A percentile compares a stretch with the other conserved stretches of the same genome.
phyloP scores from a whole-genome alignment of 1,140 invertebrate species.

The Telenomus remus region DNA sequence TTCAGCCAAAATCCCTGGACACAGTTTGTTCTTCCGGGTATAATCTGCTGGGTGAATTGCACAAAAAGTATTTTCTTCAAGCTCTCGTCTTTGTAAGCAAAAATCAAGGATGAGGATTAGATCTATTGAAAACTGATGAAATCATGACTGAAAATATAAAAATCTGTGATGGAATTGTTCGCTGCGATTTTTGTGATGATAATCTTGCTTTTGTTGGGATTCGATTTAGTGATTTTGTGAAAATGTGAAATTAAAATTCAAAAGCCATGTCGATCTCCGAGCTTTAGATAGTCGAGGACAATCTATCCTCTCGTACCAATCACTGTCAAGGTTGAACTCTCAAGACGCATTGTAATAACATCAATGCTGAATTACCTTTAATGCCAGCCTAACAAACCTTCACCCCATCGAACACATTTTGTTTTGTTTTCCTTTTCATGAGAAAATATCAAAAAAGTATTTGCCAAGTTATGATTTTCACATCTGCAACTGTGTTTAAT shows the following conservation, averaged over 20 bases:
- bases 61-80: conserved; percentile 1
- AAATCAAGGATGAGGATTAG: conserved; percentile 2
- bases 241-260: conserved; percentile 27
- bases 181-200: too few species aligned
- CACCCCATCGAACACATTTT: conserved; percentile 8
- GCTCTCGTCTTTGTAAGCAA: background rate
- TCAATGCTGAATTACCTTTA: conserved; percentile 24
- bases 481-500: too few species aligned
- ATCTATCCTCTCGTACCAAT: conserved; percentile 13
- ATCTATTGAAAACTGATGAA: background rate
- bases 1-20: background rate
- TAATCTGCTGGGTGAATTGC: conserved; percentile 2
- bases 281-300: conserved; percentile 22
- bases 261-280: conserved; percentile 25
- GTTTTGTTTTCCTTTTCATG: too few species aligned
- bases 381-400: conserved; percentile 27
- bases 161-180: too few species aligned
- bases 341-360: conserved; percentile 29
- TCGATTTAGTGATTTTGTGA: too few species aligned
- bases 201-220: too few species aligned
- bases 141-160: too few species aligned
- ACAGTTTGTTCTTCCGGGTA: background rate
- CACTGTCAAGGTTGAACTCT: conserved; percentile 35
- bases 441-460: too few species aligned
- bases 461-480: too few species aligned